Base-by-base conservation (phyloP, 2,888 invertebrate genomes). In the Trissolcus japonicus region DNA sequence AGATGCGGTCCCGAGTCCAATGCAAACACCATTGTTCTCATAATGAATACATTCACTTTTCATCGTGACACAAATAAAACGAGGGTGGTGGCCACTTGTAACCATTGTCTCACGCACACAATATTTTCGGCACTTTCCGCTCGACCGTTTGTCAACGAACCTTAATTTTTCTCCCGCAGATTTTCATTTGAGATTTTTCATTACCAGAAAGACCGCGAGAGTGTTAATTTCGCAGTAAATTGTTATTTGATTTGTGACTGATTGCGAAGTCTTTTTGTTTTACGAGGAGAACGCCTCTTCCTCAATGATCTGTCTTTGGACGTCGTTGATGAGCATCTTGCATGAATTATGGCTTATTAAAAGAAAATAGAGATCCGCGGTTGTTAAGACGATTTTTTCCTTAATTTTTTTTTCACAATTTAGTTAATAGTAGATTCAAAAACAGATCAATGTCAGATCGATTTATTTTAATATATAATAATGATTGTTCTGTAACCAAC, bases 161-260 rank as follows among this genome's bases (percentile, higher is more conserved):
- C 35, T 7, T 6, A 25, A 25, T 35, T 35, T 35, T 11, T 35
- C 35, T 35, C 35, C 9, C 35, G 2, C 9, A 35, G 9, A 35
- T 35, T 35, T 35, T 7, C 35, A 35, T 35, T 35, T 2, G 2
- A 35, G 35, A 11, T 35, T 35, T 7, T 35, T 35, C 35, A 35
- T 35, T 35, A 35, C 35, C 35, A 9, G 35, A 11, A 11, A 35
- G 9, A 35, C 2, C 11, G 35, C 35, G 9, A 35, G 35, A 35
- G 35, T 35, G 35, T 35, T 55, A 74, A 74, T 74, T 74, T 53
- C 51, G 48, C 50, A 29, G 82, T 81, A 83, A 83, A 85, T 81
- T 82, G 82, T 83, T 83, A 80, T 83, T 86, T 86, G 86, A 86
- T 86, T 86, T 86, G 86, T 86, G 81, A 83, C 83, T 78, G 62